Percentiles rank a stretch among this genome's conserved stretches.
Evolutionary conservation across 2,113 vertebrate genomes (phyloP).

Genomic region (Hirundichthys speculiger): DNA sequence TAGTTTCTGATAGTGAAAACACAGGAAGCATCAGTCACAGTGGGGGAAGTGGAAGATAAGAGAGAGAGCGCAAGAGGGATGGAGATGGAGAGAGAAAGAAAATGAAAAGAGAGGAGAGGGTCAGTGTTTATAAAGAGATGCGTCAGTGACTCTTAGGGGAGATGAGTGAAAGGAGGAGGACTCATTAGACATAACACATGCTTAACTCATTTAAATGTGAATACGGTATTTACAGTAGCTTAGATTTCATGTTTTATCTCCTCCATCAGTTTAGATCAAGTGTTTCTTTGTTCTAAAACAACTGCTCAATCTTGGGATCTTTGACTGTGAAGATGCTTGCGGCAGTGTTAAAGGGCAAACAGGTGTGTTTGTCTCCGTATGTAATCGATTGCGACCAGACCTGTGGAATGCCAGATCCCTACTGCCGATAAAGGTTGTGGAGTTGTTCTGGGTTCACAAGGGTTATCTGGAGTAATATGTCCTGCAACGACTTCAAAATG

Average conservation of each 20-base stretch:
- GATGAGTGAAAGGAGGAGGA: constrained; percentile 1
- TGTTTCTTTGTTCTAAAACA: constrained; percentile 17
- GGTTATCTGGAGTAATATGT: constrained; percentile 38
- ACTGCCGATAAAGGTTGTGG: constrained; percentile 42
- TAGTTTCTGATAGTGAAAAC: constrained; percentile 46
- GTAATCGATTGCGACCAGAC: constrained; percentile 41
- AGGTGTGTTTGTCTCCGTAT: constrained; percentile 54
- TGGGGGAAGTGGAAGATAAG: constrained; percentile 26
- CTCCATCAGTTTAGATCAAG: constrained; percentile 19
- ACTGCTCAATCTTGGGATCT: constrained; percentile 40
- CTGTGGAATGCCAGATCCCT: constrained; percentile 66
- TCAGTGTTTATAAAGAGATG: background rate
- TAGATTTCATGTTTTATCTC: constrained; percentile 1
- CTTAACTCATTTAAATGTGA: background rate
- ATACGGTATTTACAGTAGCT: background rate
- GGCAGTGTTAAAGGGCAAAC: constrained; percentile 64
- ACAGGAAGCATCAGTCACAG: constrained; percentile 52
- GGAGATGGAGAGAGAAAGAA: constrained; percentile 23
- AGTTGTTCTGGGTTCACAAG: constrained; percentile 31
- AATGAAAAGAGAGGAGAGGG: constrained; percentile 17
- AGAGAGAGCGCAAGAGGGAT: no score
- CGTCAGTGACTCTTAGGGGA: background rate
- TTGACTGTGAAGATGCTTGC: constrained; percentile 33
- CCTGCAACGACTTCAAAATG: constrained; percentile 23
- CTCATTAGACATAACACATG: background rate